Percentiles rank a stretch among this genome's conserved stretches.
Evolutionary conservation across 2,888 invertebrate species (phyloP).

Genomic region (Aspidapion aeneum): DNA sequence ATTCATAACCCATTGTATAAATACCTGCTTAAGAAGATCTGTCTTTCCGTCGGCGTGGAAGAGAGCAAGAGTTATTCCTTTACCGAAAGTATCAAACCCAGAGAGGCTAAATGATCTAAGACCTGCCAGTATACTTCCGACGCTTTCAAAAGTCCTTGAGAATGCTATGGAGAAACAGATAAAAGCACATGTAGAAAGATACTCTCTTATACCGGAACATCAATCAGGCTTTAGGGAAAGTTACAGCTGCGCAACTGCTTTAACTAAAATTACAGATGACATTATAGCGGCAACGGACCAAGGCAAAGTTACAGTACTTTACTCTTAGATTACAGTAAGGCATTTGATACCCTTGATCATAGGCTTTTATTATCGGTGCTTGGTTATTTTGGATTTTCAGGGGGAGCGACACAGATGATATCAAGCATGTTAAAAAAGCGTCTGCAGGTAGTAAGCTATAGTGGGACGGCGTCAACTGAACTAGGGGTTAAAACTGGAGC

Average conservation of each 20-base stretch:
- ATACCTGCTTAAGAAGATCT: slow-evolving; percentile 9
- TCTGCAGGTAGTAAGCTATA: neutral
- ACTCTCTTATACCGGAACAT: slow-evolving; percentile 26
- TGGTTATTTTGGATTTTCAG: neutral
- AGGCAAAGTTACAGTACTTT: slow-evolving; percentile 26
- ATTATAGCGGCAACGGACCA: slow-evolving; percentile 28
- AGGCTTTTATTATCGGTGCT: slow-evolving; percentile 25
- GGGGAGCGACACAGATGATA: neutral
- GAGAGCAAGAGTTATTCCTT: slow-evolving; percentile 26
- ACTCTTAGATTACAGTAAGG: slow-evolving; percentile 34
- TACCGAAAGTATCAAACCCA: slow-evolving; percentile 28
- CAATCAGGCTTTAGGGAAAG: slow-evolving; percentile 34
- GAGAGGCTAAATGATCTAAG: slow-evolving; percentile 24
- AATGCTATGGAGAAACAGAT: slow-evolving; percentile 25
- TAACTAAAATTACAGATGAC: slow-evolving; percentile 31
- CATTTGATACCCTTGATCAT: slow-evolving; percentile 33
- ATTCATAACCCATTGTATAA: slow-evolving; percentile 15
- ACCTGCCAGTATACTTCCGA: slow-evolving; percentile 30
- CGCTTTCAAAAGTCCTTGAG: slow-evolving; percentile 28
- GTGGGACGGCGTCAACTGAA: slow-evolving; percentile 1
- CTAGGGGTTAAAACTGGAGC: slow-evolving; percentile 2
- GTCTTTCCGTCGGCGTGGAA: slow-evolving; percentile 31
- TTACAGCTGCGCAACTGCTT: slow-evolving; percentile 31
- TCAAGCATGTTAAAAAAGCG: neutral
- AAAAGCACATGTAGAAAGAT: slow-evolving; percentile 20